phyloP scores from a whole-genome alignment of 1,140 invertebrate genomes.

The Cyrtorhinus lividipennis region DNA sequence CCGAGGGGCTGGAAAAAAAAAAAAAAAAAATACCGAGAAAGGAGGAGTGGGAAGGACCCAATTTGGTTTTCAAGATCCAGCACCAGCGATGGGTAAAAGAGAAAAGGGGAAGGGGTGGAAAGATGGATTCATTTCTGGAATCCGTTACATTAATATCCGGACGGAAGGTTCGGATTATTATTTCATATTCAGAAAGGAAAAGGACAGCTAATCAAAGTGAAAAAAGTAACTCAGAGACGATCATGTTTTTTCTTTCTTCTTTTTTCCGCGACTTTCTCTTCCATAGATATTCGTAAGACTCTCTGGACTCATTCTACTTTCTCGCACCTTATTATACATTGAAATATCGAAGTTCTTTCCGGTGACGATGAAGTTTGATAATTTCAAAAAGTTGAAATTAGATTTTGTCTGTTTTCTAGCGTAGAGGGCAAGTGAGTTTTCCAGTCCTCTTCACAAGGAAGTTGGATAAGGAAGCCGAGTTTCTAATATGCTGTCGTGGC shows the following conservation, averaged over 20 bases:
- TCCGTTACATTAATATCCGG: constrained; percentile 1
- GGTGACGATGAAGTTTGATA: constrained; percentile 6
- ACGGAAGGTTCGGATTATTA: not conserved
- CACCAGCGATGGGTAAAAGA: not conserved
- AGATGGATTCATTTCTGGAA: constrained; percentile 4
- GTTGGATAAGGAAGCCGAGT: not conserved
- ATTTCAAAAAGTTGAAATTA: constrained; percentile 3
- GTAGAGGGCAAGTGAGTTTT: not conserved
- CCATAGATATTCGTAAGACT: not conserved
- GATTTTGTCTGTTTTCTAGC: not conserved
- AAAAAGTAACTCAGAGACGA: not conserved
- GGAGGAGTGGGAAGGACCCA: not conserved
- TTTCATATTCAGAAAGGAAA: constrained; percentile 6
- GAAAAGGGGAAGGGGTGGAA: not conserved
- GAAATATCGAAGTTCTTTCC: not conserved
- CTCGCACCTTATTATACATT: constrained; percentile 4
- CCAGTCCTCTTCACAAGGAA: not conserved
- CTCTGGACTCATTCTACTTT: not conserved
- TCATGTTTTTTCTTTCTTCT: not conserved
- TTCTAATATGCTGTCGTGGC: not conserved
- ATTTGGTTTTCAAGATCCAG: constrained; percentile 1
- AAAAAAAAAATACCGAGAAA: not conserved
- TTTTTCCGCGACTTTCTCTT: too few relatives aligned
- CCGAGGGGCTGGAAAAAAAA: not conserved
- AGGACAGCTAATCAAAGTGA: constrained; percentile 6